Evolutionary conservation across 2,888 invertebrate species (phyloP), one percentile per base, ranked within the genome.

Genomic region (Ornithoptera priamus): DNA sequence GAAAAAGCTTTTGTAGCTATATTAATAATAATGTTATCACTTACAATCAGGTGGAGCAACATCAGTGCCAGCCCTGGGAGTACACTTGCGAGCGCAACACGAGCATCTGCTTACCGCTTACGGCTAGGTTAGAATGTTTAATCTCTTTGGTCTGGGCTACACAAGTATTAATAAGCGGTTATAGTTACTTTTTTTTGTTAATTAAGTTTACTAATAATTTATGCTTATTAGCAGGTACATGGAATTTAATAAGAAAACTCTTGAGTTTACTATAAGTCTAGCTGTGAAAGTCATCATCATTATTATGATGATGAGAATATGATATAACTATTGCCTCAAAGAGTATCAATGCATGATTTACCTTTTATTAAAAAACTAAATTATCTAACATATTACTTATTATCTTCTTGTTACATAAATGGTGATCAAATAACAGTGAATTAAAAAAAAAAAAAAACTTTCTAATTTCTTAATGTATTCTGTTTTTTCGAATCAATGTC

Each of bases 41-140:
- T 53, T 50, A 15, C 12, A 59, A 65, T 46, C 81, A 85, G 84
- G 80, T 78, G 64, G 75, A 70, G 18, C 50, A 70, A 18, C 53
- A 74, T 3, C 78, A 77, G 0, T 94, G 94, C 73, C 77, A 79
- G 0, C 75, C 82, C 1, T 85, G 86, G 75, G 93, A 94, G 78
- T 93, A 90, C 75, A 76, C 85, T 42, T 94, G 94, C 76, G 83
- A 88, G 56, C 80, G 84, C 53, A 91, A 94, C 78, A 81, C 78
- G 8, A 89, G 87, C 68, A 86, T 93, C 68, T 94, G 94, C 76
- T 75, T 94, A 60, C 93, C 93, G 1, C 77, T 78, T 42, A 83
- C 87, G 0, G 93, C 93, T 80, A 86, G 93, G 88, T 94, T 87
- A 85, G 93, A 78, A 66, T 59, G 36, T 36, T 39, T 59, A 69